Evolutionary conservation across 1,140 invertebrate species (phyloP).

Genomic region (Cheumatopsyche charites): DNA sequence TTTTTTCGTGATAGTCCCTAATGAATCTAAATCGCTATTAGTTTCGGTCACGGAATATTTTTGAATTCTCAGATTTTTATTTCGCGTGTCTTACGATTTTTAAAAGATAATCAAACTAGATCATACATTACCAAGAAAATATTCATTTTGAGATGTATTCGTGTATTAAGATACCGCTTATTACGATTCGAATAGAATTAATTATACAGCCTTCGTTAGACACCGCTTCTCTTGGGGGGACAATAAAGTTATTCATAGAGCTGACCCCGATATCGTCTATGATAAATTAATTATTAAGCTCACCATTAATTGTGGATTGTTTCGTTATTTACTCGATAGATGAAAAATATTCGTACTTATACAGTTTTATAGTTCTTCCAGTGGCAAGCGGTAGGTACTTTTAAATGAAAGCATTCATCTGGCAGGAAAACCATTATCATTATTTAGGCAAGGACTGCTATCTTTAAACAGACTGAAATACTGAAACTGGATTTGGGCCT

Average conservation of each 20-base stretch:
- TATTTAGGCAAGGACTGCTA: background rate
- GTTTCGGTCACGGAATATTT: conserved; percentile 12
- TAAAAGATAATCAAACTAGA: background rate
- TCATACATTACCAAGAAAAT: background rate
- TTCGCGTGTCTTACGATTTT: background rate
- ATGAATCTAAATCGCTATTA: conserved; percentile 4
- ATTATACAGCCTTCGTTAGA: conserved; percentile 31
- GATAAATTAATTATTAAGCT: too few species aligned
- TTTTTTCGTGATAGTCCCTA: conserved; percentile 1
- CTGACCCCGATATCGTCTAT: conserved; percentile 25
- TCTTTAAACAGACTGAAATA: background rate
- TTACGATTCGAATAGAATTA: conserved; percentile 11
- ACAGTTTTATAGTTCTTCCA: background rate
- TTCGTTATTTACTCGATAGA: too few species aligned
- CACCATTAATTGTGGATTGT: too few species aligned
- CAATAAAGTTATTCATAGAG: conserved; percentile 33
- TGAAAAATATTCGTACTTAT: too few species aligned
- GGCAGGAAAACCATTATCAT: background rate
- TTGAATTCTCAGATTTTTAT: background rate
- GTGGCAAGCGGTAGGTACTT: background rate
- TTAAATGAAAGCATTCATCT: background rate
- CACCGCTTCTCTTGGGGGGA: conserved; percentile 24
- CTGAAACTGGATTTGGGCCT: conserved; percentile 25
- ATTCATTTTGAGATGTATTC: background rate
- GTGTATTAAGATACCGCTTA: background rate